Evolutionary conservation across 2,797 vertebrate species (phyloP).

Genomic region (Notamacropus eugenii): DNA sequence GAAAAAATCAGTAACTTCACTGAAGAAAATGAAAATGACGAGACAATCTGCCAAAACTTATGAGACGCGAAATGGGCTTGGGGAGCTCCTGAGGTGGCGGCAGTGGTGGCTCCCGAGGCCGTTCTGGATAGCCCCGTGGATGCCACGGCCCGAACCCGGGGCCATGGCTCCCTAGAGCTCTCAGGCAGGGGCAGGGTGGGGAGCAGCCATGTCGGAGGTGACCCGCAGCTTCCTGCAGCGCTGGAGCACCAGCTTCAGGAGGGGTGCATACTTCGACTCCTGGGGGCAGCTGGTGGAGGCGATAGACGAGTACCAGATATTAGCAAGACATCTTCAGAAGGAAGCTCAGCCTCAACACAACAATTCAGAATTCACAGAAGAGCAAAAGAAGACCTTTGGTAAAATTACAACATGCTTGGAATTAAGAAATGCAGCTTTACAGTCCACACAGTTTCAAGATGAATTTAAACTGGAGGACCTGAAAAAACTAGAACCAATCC

Average conservation of each 20-base stretch:
- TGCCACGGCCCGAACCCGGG: slow-evolving; percentile 74
- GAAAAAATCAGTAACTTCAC: no score
- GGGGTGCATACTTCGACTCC: slow-evolving; percentile 98
- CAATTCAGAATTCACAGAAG: no score
- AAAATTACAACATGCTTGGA: slow-evolving; percentile 98
- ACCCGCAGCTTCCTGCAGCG: slow-evolving; percentile 90
- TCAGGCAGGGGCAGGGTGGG: slow-evolving; percentile 69
- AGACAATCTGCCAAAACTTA: no score
- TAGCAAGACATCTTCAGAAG: no score
- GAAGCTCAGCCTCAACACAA: no score
- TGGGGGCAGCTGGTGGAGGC: slow-evolving; percentile 99
- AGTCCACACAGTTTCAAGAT: slow-evolving; percentile 95
- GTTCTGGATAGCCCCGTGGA: slow-evolving; percentile 71
- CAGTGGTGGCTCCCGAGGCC: slow-evolving; percentile 61
- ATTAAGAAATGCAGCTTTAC: slow-evolving; percentile 95
- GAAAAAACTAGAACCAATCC: slow-evolving; percentile 97
- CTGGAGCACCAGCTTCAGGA: slow-evolving; percentile 96
- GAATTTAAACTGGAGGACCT: slow-evolving; percentile 97
- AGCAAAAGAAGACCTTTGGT: slow-evolving; percentile 93
- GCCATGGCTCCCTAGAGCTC: slow-evolving; percentile 82
- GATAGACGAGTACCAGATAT: slow-evolving; percentile 97
- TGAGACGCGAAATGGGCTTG: slow-evolving; percentile 86
- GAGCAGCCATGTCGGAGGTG: slow-evolving; percentile 91
- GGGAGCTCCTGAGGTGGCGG: slow-evolving; percentile 81
- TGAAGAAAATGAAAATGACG: no score